A percentile compares a stretch with the other conserved stretches of the same genome.
Conservation (phyloP, 2,888 invertebrate genomes). For the Parelbella ahira region DNA sequence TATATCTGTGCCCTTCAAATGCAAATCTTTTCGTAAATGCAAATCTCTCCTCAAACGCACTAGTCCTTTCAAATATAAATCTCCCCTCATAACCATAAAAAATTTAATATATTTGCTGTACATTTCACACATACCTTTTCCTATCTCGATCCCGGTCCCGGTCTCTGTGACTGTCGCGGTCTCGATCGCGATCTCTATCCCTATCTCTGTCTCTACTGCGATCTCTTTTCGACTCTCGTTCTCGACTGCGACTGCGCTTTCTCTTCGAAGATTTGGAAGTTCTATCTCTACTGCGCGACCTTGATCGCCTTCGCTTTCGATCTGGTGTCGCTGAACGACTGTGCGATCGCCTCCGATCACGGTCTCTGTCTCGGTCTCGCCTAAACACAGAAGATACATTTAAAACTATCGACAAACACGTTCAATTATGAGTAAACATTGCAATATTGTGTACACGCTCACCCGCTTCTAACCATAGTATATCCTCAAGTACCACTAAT, state of each 20-base stretch:
- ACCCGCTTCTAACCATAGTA: conserved; percentile 70
- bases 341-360: conserved; percentile 79
- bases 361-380: conserved; percentile 66
- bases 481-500: background rate
- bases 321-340: conserved; percentile 82
- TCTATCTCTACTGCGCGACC: conserved; percentile 82
- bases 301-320: conserved; percentile 76
- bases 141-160: conserved; percentile 68
- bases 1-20: too few relatives aligned
- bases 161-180: conserved; percentile 42
- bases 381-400: conserved; percentile 38
- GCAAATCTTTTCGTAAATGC: too few relatives aligned
- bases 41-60: too few relatives aligned
- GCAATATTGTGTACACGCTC: conserved; percentile 33
- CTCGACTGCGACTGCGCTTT: conserved; percentile 84
- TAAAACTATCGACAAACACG: too few relatives aligned
- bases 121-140: conserved; percentile 68
- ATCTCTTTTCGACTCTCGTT: conserved; percentile 80
- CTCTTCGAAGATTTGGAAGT: conserved; percentile 81
- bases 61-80: too few relatives aligned
- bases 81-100: too few relatives aligned
- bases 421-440: conserved; percentile 1
- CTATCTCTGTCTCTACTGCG: conserved; percentile 72
- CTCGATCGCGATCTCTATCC: too few relatives aligned
- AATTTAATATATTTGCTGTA: too few relatives aligned